These are phyloP conservation scores for Erpobdella octoculata DNA, from an alignment of 2,888 invertebrate genomes.

Conservation along the genomic window DNA sequence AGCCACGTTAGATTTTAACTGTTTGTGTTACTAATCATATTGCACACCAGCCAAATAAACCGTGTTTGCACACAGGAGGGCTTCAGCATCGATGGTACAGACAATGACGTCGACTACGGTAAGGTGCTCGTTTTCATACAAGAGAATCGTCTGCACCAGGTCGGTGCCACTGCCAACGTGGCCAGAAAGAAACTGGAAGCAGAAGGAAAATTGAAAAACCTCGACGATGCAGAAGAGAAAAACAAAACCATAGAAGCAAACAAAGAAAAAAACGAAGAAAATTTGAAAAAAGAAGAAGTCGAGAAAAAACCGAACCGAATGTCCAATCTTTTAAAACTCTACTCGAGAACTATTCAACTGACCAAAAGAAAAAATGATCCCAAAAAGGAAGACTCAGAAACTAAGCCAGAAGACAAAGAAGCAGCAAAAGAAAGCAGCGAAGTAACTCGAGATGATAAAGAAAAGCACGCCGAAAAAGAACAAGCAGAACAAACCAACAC, in stretches of 20 bases:
- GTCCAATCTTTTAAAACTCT: slow-evolving; percentile 1
- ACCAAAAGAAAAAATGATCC: not conserved
- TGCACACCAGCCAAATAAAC: no score
- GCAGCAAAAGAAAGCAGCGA: not conserved
- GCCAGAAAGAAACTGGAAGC: slow-evolving; percentile 5
- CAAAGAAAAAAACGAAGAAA: not conserved
- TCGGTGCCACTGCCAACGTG: slow-evolving; percentile 16
- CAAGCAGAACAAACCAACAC: no score
- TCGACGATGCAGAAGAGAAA: not conserved
- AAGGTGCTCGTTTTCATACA: slow-evolving; percentile 27
- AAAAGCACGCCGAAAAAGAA: no score
- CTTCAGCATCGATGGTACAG: slow-evolving; percentile 19
- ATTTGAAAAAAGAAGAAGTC: not conserved
- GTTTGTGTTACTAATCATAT: no score
- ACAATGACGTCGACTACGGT: slow-evolving; percentile 22
- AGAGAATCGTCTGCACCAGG: slow-evolving; percentile 23
- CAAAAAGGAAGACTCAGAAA: not conserved
- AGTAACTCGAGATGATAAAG: no score
- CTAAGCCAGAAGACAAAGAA: not conserved
- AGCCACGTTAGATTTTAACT: no score
- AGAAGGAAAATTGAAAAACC: slow-evolving; percentile 21
- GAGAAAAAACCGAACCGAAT: not conserved
- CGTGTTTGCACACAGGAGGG: no score
- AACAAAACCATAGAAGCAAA: not conserved
- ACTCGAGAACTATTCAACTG: not conserved